Base-by-base conservation (phyloP, 2,113 vertebrate genomes). In the Atlantisia rogersi region DNA sequence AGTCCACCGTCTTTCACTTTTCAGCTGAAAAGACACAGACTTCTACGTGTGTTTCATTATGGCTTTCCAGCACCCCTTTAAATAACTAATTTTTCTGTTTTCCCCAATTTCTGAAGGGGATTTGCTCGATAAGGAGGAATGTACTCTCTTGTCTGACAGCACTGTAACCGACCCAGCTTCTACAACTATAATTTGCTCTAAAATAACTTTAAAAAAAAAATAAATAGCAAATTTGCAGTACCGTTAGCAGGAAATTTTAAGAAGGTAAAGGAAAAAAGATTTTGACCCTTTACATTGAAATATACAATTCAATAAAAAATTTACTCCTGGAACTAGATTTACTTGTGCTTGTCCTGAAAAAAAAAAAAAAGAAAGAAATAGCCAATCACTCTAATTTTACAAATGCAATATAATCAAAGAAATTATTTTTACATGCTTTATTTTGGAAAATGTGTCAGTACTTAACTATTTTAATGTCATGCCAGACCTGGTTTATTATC, bases 401-500 rank as follows among this genome's bases (percentile, higher is more conserved):
- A 85, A 86, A 84, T 18, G 31, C 15, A 68, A 3, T 56, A n/a
- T 28, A 86, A 63, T 0, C 3, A 77, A 79, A 60, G 3, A 68
- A 68, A 65, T 65, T 44, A 78, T 89, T 93, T 88, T 86, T 64
- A 50, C 24, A 8, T 37, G 26, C 15, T 82, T 91, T 69, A 19
- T 84, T 82, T 78, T 71, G 31, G 85, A 56, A 86, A 94, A 44
- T 8, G 6, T 60, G 60, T 32, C 82, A 91, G 37, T 42, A 58
- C 26, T 77, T 37, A 60, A 70, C 80, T 75, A 48, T 44, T 64
- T 86, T 29, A 75, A 68, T 71, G 28, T 62, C 35, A 65, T 52
- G 25, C 35, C 74, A 95, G 68, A 91, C 55, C 81, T 79, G 70
- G 28, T 90, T 94, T 89, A 89, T 69, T 82, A 68, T 73, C 44